Evolutionary conservation across 2,888 invertebrate species (phyloP).

Genomic region (Neoscelio sp.): DNA sequence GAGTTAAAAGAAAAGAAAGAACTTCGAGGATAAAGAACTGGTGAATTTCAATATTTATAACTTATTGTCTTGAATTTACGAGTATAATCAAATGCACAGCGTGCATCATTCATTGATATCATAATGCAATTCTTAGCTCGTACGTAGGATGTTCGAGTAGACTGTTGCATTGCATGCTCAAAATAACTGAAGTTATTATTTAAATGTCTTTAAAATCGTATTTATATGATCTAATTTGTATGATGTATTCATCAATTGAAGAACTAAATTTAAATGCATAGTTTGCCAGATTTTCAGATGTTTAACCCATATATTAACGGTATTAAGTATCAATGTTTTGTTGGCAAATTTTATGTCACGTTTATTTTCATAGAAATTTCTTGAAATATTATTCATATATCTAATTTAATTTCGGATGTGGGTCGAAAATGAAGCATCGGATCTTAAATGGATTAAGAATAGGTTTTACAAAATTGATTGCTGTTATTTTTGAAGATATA

Average conservation of each 20-base stretch:
- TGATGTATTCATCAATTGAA: not conserved
- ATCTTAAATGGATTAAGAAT: no score
- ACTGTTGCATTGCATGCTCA: slow-evolving; percentile 40
- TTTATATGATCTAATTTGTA: slow-evolving; percentile 35
- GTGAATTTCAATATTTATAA: slow-evolving; percentile 82
- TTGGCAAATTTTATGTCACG: no score
- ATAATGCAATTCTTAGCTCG: slow-evolving; percentile 58
- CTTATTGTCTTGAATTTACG: slow-evolving; percentile 81
- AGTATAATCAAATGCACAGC: slow-evolving; percentile 71
- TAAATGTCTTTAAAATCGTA: slow-evolving; percentile 33
- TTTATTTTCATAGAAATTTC: no score
- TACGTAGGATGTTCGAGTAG: slow-evolving; percentile 55
- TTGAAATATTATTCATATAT: no score
- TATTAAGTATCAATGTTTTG: no score
- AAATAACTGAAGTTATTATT: slow-evolving; percentile 45
- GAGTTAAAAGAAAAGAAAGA: slow-evolving; percentile 57
- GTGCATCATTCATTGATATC: slow-evolving; percentile 65
- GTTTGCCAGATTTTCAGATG: no score
- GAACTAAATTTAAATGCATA: no score
- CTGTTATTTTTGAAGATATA: no score
- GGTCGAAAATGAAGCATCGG: no score
- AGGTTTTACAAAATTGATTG: no score
- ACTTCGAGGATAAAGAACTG: slow-evolving; percentile 64
- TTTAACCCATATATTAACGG: no score
- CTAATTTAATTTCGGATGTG: no score